These are phyloP conservation scores for Metellina segmentata DNA, from an alignment of 2,888 invertebrate species.

Conservation along the genomic window DNA sequence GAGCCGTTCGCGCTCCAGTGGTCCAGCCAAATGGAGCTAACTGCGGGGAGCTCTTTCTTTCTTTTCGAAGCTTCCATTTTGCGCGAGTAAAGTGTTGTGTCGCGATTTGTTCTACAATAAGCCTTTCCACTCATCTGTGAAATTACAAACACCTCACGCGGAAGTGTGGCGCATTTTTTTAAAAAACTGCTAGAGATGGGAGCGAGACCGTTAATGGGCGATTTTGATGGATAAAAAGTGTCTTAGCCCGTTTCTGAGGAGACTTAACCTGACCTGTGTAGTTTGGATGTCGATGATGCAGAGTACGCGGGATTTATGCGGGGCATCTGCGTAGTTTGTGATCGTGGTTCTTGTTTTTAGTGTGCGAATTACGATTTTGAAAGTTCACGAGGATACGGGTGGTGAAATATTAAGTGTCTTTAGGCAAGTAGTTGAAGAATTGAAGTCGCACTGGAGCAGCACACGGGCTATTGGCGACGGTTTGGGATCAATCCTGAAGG, in stretches of 20 bases:
- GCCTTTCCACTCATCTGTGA: neutral
- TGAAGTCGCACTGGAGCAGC: too few relatives aligned
- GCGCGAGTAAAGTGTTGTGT: neutral
- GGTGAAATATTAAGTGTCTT: too few relatives aligned
- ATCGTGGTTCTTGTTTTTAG: too few relatives aligned
- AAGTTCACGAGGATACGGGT: too few relatives aligned
- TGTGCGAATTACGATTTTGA: too few relatives aligned
- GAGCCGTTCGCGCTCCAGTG: neutral
- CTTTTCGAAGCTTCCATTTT: neutral
- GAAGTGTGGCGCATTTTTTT: neutral
- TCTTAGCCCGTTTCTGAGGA: neutral
- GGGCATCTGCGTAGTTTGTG: too few relatives aligned
- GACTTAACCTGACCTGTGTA: too few relatives aligned
- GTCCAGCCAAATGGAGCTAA: neutral
- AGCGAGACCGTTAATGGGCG: neutral
- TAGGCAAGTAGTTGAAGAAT: too few relatives aligned
- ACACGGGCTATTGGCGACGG: too few relatives aligned
- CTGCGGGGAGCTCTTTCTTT: neutral
- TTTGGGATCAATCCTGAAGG: too few relatives aligned
- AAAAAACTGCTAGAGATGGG: neutral
- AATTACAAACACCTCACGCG: neutral
- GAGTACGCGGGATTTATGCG: too few relatives aligned
- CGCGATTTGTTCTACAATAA: neutral
- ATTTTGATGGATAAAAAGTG: neutral
- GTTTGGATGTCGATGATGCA: too few relatives aligned